phyloP scores from a whole-genome alignment of 2,797 vertebrate genomes.

The Cygnus olor region DNA sequence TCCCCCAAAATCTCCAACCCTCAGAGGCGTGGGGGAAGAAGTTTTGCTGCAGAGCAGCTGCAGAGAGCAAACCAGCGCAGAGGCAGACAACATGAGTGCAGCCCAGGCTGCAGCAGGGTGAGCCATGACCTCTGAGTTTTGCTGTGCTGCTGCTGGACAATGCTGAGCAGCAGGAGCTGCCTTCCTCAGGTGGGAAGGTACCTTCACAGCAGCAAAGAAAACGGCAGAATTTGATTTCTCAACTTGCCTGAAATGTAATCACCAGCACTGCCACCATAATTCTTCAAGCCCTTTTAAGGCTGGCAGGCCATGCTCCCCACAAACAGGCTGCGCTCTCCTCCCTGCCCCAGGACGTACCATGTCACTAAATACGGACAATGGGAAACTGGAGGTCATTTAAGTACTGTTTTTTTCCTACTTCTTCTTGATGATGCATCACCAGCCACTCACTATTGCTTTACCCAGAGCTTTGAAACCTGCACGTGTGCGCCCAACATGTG shows the following conservation, averaged over 20 bases:
- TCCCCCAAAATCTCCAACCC: not conserved
- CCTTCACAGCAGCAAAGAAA: not conserved
- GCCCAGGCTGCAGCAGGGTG: not conserved
- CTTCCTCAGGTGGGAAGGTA: not conserved
- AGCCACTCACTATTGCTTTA: not conserved
- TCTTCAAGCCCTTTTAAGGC: not conserved
- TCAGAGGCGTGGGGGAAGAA: not conserved
- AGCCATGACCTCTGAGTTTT: not conserved
- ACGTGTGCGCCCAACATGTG: accelerated
- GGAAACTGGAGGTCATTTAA: conserved; percentile 23
- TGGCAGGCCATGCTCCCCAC: not conserved
- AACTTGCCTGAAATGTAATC: not conserved
- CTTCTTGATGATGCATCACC: not conserved
- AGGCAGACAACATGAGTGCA: not conserved
- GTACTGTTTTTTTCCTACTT: not conserved
- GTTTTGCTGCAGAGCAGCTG: not conserved
- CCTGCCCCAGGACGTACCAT: not conserved
- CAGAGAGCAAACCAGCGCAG: not conserved
- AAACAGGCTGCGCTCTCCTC: not conserved
- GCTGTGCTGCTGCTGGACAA: accelerated
- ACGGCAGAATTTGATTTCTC: not conserved
- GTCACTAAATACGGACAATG: conserved; percentile 30
- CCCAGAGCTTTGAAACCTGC: not conserved
- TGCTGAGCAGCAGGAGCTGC: not conserved
- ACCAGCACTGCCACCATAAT: not conserved